These are phyloP conservation scores for Lasioglossum malachurum DNA, from an alignment of 2,888 invertebrate species.

Conservation along the genomic window DNA sequence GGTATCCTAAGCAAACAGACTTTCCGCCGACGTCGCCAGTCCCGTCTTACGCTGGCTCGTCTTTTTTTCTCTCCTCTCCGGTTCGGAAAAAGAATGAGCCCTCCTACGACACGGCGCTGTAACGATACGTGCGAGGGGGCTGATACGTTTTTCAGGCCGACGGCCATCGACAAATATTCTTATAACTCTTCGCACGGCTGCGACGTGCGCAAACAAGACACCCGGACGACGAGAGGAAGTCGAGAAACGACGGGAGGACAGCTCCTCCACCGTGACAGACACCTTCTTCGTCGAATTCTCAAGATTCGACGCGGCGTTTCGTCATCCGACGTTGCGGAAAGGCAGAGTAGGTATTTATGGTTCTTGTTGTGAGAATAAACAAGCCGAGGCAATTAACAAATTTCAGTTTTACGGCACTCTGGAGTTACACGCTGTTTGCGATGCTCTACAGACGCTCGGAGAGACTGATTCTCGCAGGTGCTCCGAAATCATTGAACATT, in stretches of 20 bases:
- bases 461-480: not conserved
- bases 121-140: slow-evolving; percentile 46
- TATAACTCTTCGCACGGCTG: slow-evolving; percentile 59
- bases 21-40: slow-evolving; percentile 52
- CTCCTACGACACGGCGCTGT: slow-evolving; percentile 37
- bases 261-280: not conserved
- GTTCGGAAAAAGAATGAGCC: slow-evolving; percentile 28
- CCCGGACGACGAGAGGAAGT: slow-evolving; percentile 36
- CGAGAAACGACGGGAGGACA: slow-evolving; percentile 29
- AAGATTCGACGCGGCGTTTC: not conserved
- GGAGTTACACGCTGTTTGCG: not conserved
- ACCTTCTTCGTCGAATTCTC: slow-evolving; percentile 11
- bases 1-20: slow-evolving; percentile 77
- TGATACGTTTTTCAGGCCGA: slow-evolving; percentile 52
- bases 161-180: slow-evolving; percentile 75
- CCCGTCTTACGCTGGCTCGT: slow-evolving; percentile 8
- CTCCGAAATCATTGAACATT: not conserved
- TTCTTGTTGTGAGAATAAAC: not conserved
- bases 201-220: slow-evolving; percentile 63
- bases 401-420: not conserved
- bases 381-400: not conserved
- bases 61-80: not conserved
- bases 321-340: not conserved
- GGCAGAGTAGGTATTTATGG: not conserved
- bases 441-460: not conserved